Evolutionary conservation across 2,797 vertebrate species (phyloP), one percentile per base, ranked within the genome.

Genomic region (Gouania willdenowi): DNA sequence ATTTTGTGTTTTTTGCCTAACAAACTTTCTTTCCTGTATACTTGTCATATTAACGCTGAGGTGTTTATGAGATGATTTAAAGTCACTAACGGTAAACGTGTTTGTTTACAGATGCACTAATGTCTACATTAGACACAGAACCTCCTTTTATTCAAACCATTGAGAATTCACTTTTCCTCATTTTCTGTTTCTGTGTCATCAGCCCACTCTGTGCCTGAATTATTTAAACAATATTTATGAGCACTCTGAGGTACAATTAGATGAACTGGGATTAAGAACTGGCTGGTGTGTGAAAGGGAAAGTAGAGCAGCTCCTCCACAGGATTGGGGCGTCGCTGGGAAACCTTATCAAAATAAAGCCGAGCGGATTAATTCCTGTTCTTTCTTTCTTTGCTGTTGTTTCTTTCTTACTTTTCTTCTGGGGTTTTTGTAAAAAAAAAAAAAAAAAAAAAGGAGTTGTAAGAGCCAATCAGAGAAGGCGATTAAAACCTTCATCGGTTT

Each of bases 201-300:
- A 76, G 74, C 77, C 76, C 74, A 74, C 80, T 76, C 82, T 63
- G 50, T 50, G 73, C 60, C 67, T 86, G 80, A 84, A 83, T 87
- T 80, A 87, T 86, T 86, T 84, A 88, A 76, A 75, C 75, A 81
- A 79, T 85, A 87, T 87, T 87, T 86, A 86, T 85, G 83, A 88
- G 75, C 83, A 87, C 86, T 84, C 82, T 78, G 78, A 88, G 85
- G 81, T 82, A 83, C 84, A 86, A 86, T 88, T 88, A 86, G 81
- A 85, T 77, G 73, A 83, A 76, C 81, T 81, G 82, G 80, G 81
- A 86, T 87, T 84, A 83, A 73, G 73, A 81, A 79, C 72, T 54
- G 60, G 75, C 73, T 83, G 58, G 66, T 77, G 73, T 77, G 72
- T 55, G 61, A 62, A 64, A 50, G 65, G 67, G 61, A 73, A 79